These are phyloP conservation scores for Gallinago jamesoni DNA, from an alignment of 2,113 vertebrate genomes.

Conservation along the genomic window DNA sequence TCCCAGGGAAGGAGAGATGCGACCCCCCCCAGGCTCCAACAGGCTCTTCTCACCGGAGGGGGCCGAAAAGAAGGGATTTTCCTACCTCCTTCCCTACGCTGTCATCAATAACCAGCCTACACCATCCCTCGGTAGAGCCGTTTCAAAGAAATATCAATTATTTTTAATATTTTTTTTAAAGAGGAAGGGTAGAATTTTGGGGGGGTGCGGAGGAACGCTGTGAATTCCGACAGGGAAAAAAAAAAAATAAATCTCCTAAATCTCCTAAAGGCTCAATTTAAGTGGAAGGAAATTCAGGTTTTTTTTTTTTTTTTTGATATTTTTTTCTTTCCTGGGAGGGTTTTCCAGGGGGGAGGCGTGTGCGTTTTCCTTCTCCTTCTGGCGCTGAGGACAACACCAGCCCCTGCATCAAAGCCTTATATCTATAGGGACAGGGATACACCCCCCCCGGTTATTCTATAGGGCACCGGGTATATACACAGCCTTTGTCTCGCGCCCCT, in stretches of 20 bases:
- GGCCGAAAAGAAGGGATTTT: neutral
- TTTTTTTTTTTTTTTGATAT: neutral
- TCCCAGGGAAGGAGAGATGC: neutral
- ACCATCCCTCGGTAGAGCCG: neutral
- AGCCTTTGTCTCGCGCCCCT: neutral
- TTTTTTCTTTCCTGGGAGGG: no score
- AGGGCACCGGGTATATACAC: neutral
- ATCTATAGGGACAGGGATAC: neutral
- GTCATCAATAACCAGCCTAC: neutral
- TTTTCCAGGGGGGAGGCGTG: neutral
- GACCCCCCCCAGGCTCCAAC: neutral
- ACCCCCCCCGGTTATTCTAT: neutral
- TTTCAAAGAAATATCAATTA: neutral
- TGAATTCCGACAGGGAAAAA: neutral
- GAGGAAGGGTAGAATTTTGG: accelerated
- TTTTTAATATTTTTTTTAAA: neutral
- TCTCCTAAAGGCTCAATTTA: neutral
- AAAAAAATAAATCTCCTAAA: neutral
- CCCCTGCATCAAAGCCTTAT: neutral
- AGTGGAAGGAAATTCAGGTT: neutral
- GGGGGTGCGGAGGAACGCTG: neutral
- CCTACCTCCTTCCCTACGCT: neutral
- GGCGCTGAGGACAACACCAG: neutral
- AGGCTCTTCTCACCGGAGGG: neutral
- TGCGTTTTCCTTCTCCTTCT: neutral